phyloP scores from a whole-genome alignment of 2,113 vertebrate genomes.

The Thalassarche chlororhynchos region DNA sequence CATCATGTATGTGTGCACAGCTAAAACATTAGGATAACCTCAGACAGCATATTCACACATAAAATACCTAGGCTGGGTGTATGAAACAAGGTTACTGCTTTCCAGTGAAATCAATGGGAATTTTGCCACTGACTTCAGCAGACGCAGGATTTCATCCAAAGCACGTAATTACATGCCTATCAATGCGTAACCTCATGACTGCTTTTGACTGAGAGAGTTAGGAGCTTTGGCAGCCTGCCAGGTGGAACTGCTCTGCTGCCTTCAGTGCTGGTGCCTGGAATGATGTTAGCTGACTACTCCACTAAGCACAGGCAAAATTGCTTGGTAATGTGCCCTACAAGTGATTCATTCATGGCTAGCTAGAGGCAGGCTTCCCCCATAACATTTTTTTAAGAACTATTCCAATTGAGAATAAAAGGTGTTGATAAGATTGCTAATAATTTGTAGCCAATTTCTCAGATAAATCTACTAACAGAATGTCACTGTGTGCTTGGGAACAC shows the following conservation, averaged over 20 bases:
- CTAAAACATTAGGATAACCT: not conserved
- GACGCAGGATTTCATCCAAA: not conserved
- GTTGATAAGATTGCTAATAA: not conserved
- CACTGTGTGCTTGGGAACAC: not conserved
- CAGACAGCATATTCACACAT: not conserved
- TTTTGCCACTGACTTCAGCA: not conserved
- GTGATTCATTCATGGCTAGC: not conserved
- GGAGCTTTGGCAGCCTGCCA: not conserved
- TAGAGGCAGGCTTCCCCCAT: not conserved
- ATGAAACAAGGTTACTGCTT: not conserved
- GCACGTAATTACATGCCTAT: not conserved
- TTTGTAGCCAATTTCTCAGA: not conserved
- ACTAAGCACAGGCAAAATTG: not conserved
- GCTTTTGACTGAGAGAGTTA: not conserved
- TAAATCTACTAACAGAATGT: not conserved
- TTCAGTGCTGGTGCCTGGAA: not conserved
- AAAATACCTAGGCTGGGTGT: not conserved
- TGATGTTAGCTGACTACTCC: not conserved
- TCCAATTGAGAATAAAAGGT: not conserved
- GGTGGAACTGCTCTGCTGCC: not conserved
- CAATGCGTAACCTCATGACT: not conserved
- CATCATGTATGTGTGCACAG: not conserved
- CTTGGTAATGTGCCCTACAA: rapidly evolving
- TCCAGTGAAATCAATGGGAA: not conserved
- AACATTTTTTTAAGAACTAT: not conserved